phyloP scores from a whole-genome alignment of 2,888 invertebrate genomes.

The Pteria penguin region DNA sequence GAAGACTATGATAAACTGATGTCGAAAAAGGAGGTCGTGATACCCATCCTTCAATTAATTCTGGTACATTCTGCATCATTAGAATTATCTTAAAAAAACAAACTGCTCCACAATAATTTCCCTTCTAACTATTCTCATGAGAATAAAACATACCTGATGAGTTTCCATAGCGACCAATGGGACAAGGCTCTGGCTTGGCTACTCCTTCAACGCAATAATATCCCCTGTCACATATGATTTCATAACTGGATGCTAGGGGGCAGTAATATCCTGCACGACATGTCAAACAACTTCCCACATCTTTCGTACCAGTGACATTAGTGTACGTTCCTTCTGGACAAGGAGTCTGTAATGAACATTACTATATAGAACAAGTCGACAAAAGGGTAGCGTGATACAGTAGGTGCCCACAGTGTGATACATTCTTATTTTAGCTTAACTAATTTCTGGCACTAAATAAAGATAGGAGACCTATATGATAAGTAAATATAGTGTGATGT shows the following conservation, averaged over 20 bases:
- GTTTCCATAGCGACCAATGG: constrained; percentile 76
- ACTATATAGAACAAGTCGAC: too few relatives aligned
- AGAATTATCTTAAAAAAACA: too few relatives aligned
- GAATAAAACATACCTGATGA: constrained; percentile 61
- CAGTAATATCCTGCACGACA: constrained; percentile 77
- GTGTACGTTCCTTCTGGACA: constrained; percentile 77
- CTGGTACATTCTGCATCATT: too few relatives aligned
- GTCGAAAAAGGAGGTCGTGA: too few relatives aligned
- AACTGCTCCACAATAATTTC: not conserved
- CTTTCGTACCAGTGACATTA: constrained; percentile 67
- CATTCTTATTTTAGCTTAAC: too few relatives aligned
- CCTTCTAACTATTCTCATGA: not conserved
- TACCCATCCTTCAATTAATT: too few relatives aligned
- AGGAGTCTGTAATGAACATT: constrained; percentile 60
- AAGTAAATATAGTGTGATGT: too few relatives aligned
- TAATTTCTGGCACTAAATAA: too few relatives aligned
- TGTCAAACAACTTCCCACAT: constrained; percentile 63
- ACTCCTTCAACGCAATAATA: constrained; percentile 71
- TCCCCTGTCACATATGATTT: constrained; percentile 70
- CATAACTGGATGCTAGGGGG: constrained; percentile 64
- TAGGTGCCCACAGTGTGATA: too few relatives aligned
- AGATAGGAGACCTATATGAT: too few relatives aligned
- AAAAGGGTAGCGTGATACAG: too few relatives aligned
- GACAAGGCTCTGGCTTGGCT: constrained; percentile 71
- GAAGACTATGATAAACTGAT: too few relatives aligned